A percentile compares a stretch with the other conserved stretches of the same genome.
phyloP scores from a whole-genome alignment of 2,888 invertebrate genomes.

The Trichopoda pennipes region DNA sequence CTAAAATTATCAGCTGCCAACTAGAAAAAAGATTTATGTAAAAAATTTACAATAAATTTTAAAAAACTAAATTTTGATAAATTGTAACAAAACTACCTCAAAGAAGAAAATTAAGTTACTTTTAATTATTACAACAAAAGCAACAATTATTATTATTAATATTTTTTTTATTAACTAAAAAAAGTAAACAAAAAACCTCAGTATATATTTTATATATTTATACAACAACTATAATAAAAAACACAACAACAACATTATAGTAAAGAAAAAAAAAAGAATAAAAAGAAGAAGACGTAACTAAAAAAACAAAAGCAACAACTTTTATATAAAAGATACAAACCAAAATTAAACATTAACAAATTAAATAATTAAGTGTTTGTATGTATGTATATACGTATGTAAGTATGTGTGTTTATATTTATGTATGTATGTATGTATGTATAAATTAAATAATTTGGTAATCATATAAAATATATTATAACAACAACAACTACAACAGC shows the following conservation, averaged over 20 bases:
- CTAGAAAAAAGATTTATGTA: constrained; percentile 29
- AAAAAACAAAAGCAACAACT: constrained; percentile 1
- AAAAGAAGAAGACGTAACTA: constrained; percentile 10
- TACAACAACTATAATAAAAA: constrained; percentile 25
- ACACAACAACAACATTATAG: constrained; percentile 33
- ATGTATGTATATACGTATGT: background rate
- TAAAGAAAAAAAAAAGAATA: constrained; percentile 20
- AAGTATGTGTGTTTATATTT: background rate
- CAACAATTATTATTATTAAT: constrained; percentile 24
- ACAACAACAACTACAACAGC: constrained; percentile 16
- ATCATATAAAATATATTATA: constrained; percentile 44
- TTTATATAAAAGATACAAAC: constrained; percentile 57
- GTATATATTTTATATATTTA: constrained; percentile 26
- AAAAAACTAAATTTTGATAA: constrained; percentile 30
- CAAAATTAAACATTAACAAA: constrained; percentile 53
- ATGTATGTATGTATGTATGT: constrained; percentile 1
- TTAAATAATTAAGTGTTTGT: constrained; percentile 19
- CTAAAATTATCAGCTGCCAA: constrained; percentile 65
- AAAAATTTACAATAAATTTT: constrained; percentile 16
- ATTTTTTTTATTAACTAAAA: constrained; percentile 38
- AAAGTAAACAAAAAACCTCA: constrained; percentile 49
- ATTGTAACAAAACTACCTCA: constrained; percentile 64
- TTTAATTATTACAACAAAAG: constrained; percentile 19
- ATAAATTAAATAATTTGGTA: constrained; percentile 58
- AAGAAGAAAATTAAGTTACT: constrained; percentile 22